phyloP scores from a whole-genome alignment of 2,888 invertebrate species.

The Acanthococcus lagerstroemiae region DNA sequence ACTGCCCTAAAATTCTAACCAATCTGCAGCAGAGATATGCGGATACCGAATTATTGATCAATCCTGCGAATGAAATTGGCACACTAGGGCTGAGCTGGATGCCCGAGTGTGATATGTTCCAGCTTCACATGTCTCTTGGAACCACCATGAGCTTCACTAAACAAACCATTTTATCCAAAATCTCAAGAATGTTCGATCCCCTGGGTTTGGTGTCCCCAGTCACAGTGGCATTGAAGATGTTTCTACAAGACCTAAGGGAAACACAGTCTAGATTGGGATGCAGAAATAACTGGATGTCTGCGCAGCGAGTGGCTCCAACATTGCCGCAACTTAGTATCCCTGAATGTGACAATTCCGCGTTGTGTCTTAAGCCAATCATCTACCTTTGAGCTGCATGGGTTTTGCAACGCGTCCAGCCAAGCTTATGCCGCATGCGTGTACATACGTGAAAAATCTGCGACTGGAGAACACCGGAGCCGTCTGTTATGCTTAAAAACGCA shows the following conservation, averaged over 20 bases:
- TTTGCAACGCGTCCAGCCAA: not conserved
- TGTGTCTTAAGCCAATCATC: not conserved
- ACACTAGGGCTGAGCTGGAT: conserved; percentile 23
- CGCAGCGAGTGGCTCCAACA: too few species aligned
- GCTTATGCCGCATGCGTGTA: conserved; percentile 1
- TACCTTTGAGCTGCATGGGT: not conserved
- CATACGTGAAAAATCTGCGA: not conserved
- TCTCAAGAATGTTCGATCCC: not conserved
- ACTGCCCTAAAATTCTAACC: too few species aligned
- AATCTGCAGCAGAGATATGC: too few species aligned
- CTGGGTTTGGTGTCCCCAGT: not conserved
- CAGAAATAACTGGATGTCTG: too few species aligned
- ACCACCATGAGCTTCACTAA: conserved; percentile 2
- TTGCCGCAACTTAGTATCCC: not conserved
- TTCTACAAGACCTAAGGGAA: not conserved
- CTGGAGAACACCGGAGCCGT: too few species aligned
- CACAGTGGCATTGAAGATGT: not conserved
- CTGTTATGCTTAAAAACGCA: too few species aligned
- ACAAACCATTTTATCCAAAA: not conserved
- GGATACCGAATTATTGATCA: too few species aligned
- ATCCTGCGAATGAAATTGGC: too few species aligned
- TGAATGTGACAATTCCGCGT: not conserved
- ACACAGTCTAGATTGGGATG: too few species aligned
- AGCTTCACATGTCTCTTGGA: not conserved
- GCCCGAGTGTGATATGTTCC: not conserved